Evolutionary conservation across 2,113 vertebrate genomes (phyloP), one percentile per base, ranked within the genome.

Genomic region (Casuarius casuarius): DNA sequence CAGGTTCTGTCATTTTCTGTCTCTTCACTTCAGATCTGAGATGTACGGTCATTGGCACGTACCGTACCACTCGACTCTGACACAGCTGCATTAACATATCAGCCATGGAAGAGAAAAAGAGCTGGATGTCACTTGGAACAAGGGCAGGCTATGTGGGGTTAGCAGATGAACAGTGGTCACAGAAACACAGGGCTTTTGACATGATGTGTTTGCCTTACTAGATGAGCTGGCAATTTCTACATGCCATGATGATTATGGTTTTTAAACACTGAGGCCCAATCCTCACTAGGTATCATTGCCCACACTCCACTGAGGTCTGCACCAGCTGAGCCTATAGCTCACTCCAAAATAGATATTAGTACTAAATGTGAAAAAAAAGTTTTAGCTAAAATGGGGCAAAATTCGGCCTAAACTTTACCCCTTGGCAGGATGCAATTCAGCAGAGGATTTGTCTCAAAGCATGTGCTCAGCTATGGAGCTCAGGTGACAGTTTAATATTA

Each of bases 1-100:
- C 2, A 9, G 87, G 75, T 76, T 94, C 73, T 65, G 76, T 71
- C 1, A 2, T 84, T 93, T 77, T 87, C 83, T 92, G 51, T 86
- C 84, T 68, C 73, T 73, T 93, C 71, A 75, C 44, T 92, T 89
- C 79, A 86, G 84, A 93, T 35, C 58, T 96, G 94, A 93, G 88
- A 90, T 89, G 56, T 48, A 49, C 7, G 33, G 83, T 74, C 44
- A 56, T 38, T 25, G 4, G 96, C 94, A 95, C 68, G 9, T 61
- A 61, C 46, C 0, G 26, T 83, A 81, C 88, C 91, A 68, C 52
- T 72, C 3, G 0, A 68, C 76, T 26, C 71, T 11, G 3, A 75
- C 91, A 97, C 96, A 96, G 96, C 97, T 96, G 79, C 94, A 96
- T 92, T 89, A 56, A 70, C 87, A 68, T 65, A 73, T 49, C 72